These are phyloP conservation scores for Forbesichthys agassizii DNA, from an alignment of 2,113 vertebrate species.

Conservation along the genomic window DNA sequence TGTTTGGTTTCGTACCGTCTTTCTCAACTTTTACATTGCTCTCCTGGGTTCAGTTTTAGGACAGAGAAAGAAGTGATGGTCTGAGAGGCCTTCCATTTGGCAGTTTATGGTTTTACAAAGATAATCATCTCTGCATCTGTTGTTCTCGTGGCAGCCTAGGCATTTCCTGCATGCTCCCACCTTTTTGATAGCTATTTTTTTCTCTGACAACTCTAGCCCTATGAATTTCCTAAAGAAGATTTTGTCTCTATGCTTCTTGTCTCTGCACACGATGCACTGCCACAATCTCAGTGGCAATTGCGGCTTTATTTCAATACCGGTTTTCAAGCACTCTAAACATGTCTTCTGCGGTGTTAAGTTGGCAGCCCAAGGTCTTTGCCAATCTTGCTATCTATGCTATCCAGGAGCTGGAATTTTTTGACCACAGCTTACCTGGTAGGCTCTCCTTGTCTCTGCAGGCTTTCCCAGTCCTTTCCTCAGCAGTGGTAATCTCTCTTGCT, in stretches of 20 bases:
- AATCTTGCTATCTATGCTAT: conserved; percentile 15
- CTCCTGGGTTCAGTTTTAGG: not conserved
- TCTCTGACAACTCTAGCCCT: conserved; percentile 1
- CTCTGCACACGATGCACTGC: not conserved
- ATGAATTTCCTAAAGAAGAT: conserved; percentile 16
- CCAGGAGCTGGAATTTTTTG: conserved; percentile 27
- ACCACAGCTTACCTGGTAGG: conserved; percentile 23
- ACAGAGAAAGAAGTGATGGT: conserved; percentile 15
- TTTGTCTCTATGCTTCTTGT: conserved; percentile 3
- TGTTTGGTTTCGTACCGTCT: too few relatives aligned
- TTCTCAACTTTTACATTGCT: too few relatives aligned
- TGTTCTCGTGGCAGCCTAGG: not conserved
- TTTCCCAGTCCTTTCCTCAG: conserved; percentile 16
- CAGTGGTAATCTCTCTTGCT: conserved; percentile 10
- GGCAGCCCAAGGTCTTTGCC: not conserved
- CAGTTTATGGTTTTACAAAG: not conserved
- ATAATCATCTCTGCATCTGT: not conserved
- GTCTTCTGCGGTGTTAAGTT: conserved; percentile 24
- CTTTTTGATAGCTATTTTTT: conserved; percentile 17
- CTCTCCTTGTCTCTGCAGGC: conserved; percentile 22
- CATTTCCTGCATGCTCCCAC: conserved; percentile 18
- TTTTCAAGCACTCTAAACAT: conserved; percentile 15
- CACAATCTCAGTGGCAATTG: not conserved
- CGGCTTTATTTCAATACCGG: not conserved
- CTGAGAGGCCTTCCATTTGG: conserved; percentile 14